These are phyloP conservation scores for Atopsyche davidsoni DNA, from an alignment of 1,140 invertebrate species.

Conservation along the genomic window DNA sequence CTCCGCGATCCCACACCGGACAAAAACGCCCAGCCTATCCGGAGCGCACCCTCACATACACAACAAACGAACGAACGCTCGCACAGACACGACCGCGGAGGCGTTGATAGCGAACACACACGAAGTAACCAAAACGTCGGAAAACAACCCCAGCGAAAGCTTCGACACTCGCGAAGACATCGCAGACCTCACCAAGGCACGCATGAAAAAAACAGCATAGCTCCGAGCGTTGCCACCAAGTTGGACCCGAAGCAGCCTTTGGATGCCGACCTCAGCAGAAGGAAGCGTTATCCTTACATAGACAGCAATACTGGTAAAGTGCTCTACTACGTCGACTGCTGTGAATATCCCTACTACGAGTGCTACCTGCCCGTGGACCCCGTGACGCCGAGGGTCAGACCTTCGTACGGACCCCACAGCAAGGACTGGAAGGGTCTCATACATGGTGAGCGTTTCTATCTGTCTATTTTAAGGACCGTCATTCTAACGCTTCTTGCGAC, in stretches of 20 bases:
- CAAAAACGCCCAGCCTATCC: too few species aligned
- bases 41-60: too few species aligned
- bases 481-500: too few species aligned
- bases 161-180: not conserved
- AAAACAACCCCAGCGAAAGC: conserved; percentile 2
- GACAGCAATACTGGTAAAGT: conserved; percentile 14
- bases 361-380: conserved; percentile 7
- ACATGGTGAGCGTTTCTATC: conserved; percentile 26
- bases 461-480: too few species aligned
- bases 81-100: too few species aligned
- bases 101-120: too few species aligned
- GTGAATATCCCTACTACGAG: conserved; percentile 14
- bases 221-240: too few species aligned
- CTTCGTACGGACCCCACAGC: conserved; percentile 26
- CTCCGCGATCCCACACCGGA: too few species aligned
- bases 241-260: not conserved
- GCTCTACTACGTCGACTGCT: conserved; percentile 17
- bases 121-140: too few species aligned
- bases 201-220: not conserved
- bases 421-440: conserved; percentile 23
- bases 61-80: too few species aligned
- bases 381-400: not conserved
- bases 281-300: conserved; percentile 22
- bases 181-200: not conserved
- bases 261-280: conserved; percentile 2